These are phyloP conservation scores for Neogobius melanostomus DNA, from an alignment of 2,113 vertebrate species.

Conservation along the genomic window DNA sequence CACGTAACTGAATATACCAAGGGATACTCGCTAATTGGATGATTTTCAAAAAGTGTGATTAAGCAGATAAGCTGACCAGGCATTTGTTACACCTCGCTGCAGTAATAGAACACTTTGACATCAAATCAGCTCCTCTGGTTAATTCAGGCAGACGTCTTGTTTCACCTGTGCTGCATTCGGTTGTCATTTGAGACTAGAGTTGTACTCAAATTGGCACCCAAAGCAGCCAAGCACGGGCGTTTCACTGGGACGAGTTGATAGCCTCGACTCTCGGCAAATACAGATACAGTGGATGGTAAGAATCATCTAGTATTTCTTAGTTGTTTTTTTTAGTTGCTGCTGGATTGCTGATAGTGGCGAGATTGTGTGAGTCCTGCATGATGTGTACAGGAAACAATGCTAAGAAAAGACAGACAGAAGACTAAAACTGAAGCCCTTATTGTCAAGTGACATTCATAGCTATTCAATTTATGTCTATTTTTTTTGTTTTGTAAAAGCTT, in stretches of 20 bases:
- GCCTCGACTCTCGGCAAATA: slow-evolving; percentile 33
- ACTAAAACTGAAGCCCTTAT: background rate
- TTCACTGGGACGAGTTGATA: slow-evolving; percentile 39
- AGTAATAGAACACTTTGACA: slow-evolving; percentile 61
- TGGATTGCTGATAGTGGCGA: slow-evolving; percentile 13
- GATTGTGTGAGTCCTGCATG: background rate
- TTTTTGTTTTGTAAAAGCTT: no score
- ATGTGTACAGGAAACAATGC: slow-evolving; percentile 6
- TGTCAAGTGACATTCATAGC: background rate
- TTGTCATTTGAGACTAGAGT: slow-evolving; percentile 28
- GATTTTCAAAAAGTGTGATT: slow-evolving; percentile 60
- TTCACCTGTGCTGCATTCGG: slow-evolving; percentile 67
- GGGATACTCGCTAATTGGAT: slow-evolving; percentile 50
- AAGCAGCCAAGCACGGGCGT: slow-evolving; percentile 35
- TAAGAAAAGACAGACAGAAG: background rate
- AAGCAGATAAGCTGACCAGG: slow-evolving; percentile 64
- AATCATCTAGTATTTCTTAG: slow-evolving; percentile 30
- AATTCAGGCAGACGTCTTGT: slow-evolving; percentile 53
- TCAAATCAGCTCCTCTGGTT: slow-evolving; percentile 59
- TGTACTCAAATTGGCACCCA: slow-evolving; percentile 21
- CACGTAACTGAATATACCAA: slow-evolving; percentile 28
- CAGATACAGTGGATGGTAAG: slow-evolving; percentile 31
- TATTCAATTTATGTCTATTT: background rate
- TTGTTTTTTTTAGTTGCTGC: slow-evolving; percentile 27
- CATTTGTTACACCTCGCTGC: slow-evolving; percentile 64